Evolutionary conservation across 2,888 invertebrate genomes (phyloP).

Genomic region (Chrysolina americana): DNA sequence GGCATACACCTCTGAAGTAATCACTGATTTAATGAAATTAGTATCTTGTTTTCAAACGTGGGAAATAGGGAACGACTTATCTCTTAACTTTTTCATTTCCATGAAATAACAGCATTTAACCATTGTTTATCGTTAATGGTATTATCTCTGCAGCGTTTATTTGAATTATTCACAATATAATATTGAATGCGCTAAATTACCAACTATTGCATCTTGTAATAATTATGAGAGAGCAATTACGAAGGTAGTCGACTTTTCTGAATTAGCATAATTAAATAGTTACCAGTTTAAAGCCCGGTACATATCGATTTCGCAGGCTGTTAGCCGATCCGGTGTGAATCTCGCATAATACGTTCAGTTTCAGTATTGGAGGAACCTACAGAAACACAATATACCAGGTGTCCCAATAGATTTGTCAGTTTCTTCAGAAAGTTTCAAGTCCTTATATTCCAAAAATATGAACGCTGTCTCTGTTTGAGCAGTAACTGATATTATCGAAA

Average conservation of each 20-base stretch:
- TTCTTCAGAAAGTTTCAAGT: no score
- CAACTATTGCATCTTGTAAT: constrained; percentile 13
- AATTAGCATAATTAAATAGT: constrained; percentile 12
- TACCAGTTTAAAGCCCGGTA: neutral
- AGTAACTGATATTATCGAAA: no score
- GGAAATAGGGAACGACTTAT: constrained; percentile 6
- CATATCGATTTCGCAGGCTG: neutral
- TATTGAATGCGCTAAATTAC: constrained; percentile 12
- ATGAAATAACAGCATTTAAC: constrained; percentile 14
- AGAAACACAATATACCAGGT: no score
- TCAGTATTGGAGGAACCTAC: no score
- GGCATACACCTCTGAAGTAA: constrained; percentile 6
- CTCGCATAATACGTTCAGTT: no score
- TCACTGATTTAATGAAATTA: neutral
- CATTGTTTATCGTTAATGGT: constrained; percentile 14
- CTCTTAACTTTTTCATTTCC: constrained; percentile 3
- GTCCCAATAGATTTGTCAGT: no score
- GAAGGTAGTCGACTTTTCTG: constrained; percentile 12
- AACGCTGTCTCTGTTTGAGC: no score
- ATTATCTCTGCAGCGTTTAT: constrained; percentile 11
- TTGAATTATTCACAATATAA: neutral
- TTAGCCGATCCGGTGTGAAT: neutral
- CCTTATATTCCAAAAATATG: no score
- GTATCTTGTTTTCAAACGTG: constrained; percentile 14
- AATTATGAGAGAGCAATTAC: constrained; percentile 12